Evolutionary conservation across 2,113 vertebrate genomes (phyloP).

Genomic region (Brachionichthys hirsutus): DNA sequence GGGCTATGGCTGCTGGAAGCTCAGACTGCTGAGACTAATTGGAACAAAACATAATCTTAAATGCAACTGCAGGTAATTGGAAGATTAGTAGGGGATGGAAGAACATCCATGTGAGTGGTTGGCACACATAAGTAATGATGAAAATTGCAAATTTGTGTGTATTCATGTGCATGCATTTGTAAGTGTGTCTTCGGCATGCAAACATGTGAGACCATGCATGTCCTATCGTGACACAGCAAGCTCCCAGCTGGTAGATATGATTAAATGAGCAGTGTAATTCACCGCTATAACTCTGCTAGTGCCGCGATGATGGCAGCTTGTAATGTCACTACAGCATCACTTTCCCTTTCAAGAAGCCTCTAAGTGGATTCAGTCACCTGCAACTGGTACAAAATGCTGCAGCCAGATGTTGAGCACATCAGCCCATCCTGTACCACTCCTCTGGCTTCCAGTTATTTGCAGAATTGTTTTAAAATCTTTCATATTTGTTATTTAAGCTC

Average conservation of each 20-base stretch:
- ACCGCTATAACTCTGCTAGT: constrained; percentile 1
- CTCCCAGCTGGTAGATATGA: constrained; percentile 41
- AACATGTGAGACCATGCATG: constrained; percentile 6
- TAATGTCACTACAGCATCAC: constrained; percentile 37
- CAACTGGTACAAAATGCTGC: too few species aligned
- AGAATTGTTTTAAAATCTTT: too few species aligned
- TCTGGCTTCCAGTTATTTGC: too few species aligned
- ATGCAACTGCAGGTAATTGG: constrained; percentile 51
- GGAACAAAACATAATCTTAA: constrained; percentile 67
- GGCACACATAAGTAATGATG: too few species aligned
- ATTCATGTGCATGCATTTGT: not conserved
- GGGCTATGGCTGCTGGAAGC: constrained; percentile 49
- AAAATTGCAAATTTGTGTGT: too few species aligned
- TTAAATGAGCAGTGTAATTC: constrained; percentile 44
- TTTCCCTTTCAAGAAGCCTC: constrained; percentile 23
- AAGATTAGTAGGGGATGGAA: not conserved
- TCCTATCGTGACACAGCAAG: constrained; percentile 39
- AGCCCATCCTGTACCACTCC: too few species aligned
- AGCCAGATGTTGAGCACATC: too few species aligned
- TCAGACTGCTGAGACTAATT: constrained; percentile 68
- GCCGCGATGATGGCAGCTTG: constrained; percentile 21
- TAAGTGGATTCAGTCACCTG: constrained; percentile 56
- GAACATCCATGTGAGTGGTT: too few species aligned
- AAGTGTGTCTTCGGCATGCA: not conserved
- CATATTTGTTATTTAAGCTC: too few species aligned